phyloP scores from a whole-genome alignment of 2,797 vertebrate species.

The Aphelocoma californica region DNA sequence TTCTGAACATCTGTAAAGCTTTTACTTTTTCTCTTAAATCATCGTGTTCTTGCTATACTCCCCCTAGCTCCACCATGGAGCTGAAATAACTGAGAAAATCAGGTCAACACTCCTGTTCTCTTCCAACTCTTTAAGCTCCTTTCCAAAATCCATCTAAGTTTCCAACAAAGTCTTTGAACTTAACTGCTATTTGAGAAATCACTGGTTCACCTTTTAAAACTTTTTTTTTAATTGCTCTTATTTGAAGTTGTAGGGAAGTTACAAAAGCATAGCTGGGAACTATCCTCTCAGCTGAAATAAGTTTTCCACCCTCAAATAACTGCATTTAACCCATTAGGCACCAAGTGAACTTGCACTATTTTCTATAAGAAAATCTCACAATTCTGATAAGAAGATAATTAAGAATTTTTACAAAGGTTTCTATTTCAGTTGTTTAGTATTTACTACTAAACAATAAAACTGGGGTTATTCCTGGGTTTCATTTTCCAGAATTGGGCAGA shows the following conservation, averaged over 20 bases:
- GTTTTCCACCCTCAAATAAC: neutral
- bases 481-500: neutral
- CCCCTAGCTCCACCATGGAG: neutral
- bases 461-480: neutral
- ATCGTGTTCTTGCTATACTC: neutral
- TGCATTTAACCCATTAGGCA: neutral
- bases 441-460: neutral
- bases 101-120: neutral
- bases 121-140: neutral
- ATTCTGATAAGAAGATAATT: neutral
- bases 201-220: neutral
- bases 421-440: neutral
- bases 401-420: neutral
- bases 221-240: neutral
- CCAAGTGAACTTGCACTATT: neutral
- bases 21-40: neutral
- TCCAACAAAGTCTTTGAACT: neutral
- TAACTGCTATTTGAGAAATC: conserved; percentile 9
- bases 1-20: neutral
- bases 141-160: neutral
- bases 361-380: neutral
- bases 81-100: conserved; percentile 15
- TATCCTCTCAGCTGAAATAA: neutral
- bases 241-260: neutral
- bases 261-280: neutral